These are phyloP conservation scores for Orientallactaga sibirica DNA, from an alignment of 2,797 vertebrate species.

Conservation along the genomic window DNA sequence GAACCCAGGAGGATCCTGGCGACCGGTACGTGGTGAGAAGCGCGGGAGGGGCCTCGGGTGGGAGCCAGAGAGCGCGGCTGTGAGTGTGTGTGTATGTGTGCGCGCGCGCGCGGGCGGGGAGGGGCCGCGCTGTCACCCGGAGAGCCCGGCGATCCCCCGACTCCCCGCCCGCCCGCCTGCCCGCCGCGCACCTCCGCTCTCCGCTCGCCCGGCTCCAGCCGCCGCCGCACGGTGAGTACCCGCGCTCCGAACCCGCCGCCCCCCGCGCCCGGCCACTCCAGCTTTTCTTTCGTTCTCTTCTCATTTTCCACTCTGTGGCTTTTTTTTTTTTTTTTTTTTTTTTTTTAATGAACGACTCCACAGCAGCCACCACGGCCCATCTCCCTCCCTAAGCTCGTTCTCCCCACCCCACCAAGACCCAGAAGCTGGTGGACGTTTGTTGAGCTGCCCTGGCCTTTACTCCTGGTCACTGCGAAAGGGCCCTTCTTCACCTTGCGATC, in stretches of 20 bases:
- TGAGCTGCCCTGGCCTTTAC: neutral
- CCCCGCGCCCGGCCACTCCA: neutral
- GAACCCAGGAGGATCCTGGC: constrained; percentile 9
- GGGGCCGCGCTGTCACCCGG: constrained; percentile 80
- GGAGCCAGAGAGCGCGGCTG: constrained; percentile 72
- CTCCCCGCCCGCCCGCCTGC: constrained; percentile 78
- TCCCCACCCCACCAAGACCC: neutral
- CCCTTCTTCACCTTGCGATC: constrained; percentile 1
- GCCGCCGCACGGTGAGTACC: constrained; percentile 80
- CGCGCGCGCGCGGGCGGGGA: constrained; percentile 78
- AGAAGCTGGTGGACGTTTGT: neutral
- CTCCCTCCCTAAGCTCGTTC: neutral
- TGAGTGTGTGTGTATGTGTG: neutral
- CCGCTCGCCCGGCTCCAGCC: constrained; percentile 73
- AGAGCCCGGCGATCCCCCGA: constrained; percentile 80
- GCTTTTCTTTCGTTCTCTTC: constrained; percentile 77
- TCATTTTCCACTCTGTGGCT: constrained; percentile 41
- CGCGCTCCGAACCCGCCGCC: neutral
- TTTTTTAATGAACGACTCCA: constrained; percentile 28
- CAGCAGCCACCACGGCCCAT: neutral
- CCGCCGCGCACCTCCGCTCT: constrained; percentile 75
- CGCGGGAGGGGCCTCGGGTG: constrained; percentile 65
- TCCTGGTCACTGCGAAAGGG: neutral
- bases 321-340: neutral
- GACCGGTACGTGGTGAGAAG: constrained; percentile 48